Percentiles rank a stretch among this genome's conserved stretches.
Evolutionary conservation across 2,888 invertebrate species (phyloP).

Genomic region (Blastobasis lacticolella): DNA sequence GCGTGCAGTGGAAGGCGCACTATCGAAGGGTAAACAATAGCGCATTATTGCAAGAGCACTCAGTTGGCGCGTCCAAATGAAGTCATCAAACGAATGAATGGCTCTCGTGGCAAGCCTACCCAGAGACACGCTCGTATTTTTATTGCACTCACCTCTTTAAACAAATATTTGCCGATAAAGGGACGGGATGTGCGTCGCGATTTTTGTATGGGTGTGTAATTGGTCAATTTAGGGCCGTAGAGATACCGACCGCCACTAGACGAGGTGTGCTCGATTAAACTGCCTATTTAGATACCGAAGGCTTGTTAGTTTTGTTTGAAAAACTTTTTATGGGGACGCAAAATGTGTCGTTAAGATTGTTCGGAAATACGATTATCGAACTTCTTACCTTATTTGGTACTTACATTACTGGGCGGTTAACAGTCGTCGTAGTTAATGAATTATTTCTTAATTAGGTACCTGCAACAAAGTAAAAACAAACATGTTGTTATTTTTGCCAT

Average conservation of each 20-base stretch:
- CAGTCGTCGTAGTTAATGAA: no score
- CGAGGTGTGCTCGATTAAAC: slow-evolving; percentile 6
- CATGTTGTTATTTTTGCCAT: no score
- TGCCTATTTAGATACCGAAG: background rate
- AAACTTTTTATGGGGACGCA: background rate
- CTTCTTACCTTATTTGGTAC: no score
- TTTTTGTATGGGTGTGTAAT: slow-evolving; percentile 30
- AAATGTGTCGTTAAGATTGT: no score
- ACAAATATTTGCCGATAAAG: slow-evolving; percentile 58
- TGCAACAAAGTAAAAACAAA: no score
- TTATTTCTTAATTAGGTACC: no score
- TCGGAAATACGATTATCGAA: no score
- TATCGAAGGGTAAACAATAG: slow-evolving; percentile 74
- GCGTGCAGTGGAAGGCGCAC: slow-evolving; percentile 68
- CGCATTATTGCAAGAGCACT: slow-evolving; percentile 70
- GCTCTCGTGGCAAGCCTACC: slow-evolving; percentile 50
- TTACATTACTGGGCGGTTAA: no score
- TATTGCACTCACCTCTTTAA: slow-evolving; percentile 64
- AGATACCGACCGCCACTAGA: slow-evolving; percentile 24
- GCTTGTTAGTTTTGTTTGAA: background rate
- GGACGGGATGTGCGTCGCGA: slow-evolving; percentile 27
- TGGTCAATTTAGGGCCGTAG: slow-evolving; percentile 26
- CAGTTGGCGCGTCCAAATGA: slow-evolving; percentile 68
- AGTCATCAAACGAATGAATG: slow-evolving; percentile 74
- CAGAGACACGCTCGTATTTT: slow-evolving; percentile 64